Conservation (phyloP, 2,113 vertebrate species). For the Actenoides hombroni region DNA sequence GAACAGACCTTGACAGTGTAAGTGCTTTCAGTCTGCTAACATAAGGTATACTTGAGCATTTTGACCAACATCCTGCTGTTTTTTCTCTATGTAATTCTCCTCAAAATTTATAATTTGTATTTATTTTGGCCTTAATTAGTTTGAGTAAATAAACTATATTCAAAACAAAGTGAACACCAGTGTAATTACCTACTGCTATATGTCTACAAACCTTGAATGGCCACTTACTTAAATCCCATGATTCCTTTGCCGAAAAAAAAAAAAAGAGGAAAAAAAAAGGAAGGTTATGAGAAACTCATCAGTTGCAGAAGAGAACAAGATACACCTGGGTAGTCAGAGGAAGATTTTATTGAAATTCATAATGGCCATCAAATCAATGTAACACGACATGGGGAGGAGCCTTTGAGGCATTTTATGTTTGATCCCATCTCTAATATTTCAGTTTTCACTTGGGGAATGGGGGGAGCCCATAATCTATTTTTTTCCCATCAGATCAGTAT, state of each 20-base stretch:
- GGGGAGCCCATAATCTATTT: accelerated
- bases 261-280: neutral
- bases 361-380: neutral
- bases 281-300: neutral
- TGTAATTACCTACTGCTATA: neutral
- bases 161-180: neutral
- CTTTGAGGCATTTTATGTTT: neutral
- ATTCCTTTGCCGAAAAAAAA: neutral
- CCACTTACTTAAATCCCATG: neutral
- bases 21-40: neutral
- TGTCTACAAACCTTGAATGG: neutral
- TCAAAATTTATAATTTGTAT: neutral
- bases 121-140: neutral
- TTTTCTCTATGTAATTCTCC: neutral
- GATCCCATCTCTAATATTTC: neutral
- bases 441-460: neutral
- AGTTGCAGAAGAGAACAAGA: neutral
- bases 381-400: neutral
- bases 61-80: neutral
- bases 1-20: neutral
- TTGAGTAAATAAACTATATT: neutral
- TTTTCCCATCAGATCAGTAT: neutral
- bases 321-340: neutral
- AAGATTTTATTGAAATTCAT: neutral
- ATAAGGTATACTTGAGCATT: neutral